These are phyloP conservation scores for Sarcophaga variegata DNA, from an alignment of 2,888 invertebrate species.

Conservation along the genomic window DNA sequence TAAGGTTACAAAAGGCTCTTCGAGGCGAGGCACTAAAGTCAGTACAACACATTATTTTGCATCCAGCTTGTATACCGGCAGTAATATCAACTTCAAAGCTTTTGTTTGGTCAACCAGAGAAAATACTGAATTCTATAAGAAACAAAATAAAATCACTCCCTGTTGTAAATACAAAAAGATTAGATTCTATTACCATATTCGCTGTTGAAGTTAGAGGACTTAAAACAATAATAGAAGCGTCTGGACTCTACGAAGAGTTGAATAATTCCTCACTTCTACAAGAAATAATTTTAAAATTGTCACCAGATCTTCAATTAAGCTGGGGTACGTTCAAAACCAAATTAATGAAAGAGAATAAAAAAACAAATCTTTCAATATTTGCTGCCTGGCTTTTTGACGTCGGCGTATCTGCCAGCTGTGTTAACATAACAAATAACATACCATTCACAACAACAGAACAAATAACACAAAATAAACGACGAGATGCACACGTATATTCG, in stretches of 20 bases:
- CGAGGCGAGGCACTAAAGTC: not conserved
- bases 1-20: conserved; percentile 32
- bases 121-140: not conserved
- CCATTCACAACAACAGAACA: too few species aligned
- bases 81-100: conserved; percentile 27
- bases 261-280: too few species aligned
- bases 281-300: conserved; percentile 43
- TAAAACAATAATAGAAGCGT: conserved; percentile 1
- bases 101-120: conserved; percentile 6
- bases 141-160: conserved; percentile 31
- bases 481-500: not conserved
- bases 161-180: conserved; percentile 22
- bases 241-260: not conserved
- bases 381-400: not conserved
- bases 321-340: conserved; percentile 44
- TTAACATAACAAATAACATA: conserved; percentile 1
- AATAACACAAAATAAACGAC: not conserved
- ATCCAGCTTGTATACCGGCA: conserved; percentile 36
- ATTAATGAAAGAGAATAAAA: conserved; percentile 32
- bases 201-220: not conserved
- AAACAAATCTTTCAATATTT: conserved; percentile 31
- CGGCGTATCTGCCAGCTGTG: conserved; percentile 30
- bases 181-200: not conserved
- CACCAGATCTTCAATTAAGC: conserved; percentile 36
- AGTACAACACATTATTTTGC: conserved; percentile 33